Conservation (phyloP, 2,888 invertebrate genomes). For the Brachypterus glaber region DNA sequence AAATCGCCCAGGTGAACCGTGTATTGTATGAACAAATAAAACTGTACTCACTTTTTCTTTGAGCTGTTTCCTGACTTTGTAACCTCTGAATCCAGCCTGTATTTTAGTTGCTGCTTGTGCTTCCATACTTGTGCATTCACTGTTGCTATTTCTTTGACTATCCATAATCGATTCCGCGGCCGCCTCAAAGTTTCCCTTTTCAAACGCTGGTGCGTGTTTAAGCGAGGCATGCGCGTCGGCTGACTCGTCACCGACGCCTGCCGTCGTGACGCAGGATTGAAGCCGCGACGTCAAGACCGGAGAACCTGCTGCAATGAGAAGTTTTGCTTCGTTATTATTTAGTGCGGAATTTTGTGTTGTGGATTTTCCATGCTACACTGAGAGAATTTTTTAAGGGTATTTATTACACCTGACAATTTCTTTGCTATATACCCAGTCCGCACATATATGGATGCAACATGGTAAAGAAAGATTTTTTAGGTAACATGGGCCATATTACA, state of each 20-base stretch:
- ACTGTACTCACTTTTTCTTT: slow-evolving; percentile 38
- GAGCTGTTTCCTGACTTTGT: slow-evolving; percentile 45
- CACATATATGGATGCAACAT: too few relatives aligned
- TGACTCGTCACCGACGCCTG: slow-evolving; percentile 16
- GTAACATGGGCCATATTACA: too few relatives aligned
- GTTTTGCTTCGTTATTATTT: slow-evolving; percentile 7
- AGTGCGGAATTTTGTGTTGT: slow-evolving; percentile 8
- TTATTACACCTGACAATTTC: too few relatives aligned
- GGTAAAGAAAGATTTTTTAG: too few relatives aligned
- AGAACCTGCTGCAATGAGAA: slow-evolving; percentile 35
- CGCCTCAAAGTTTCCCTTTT: slow-evolving; percentile 20
- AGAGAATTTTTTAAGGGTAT: too few relatives aligned
- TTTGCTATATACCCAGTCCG: too few relatives aligned
- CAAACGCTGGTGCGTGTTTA: slow-evolving; percentile 30
- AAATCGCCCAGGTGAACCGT: too few relatives aligned
- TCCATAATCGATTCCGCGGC: too few relatives aligned
- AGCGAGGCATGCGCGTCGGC: slow-evolving; percentile 31
- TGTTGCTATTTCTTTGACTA: slow-evolving; percentile 20
- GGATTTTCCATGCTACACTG: slow-evolving; percentile 1
- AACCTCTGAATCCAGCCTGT: slow-evolving; percentile 61
- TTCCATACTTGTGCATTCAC: slow-evolving; percentile 33
- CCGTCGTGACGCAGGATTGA: too few relatives aligned
- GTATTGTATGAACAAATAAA: too few relatives aligned
- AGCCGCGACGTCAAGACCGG: slow-evolving; percentile 34
- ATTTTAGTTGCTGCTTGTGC: slow-evolving; percentile 54